phyloP scores from a whole-genome alignment of 1,140 invertebrate genomes.

The Drosophila nebulosa region DNA sequence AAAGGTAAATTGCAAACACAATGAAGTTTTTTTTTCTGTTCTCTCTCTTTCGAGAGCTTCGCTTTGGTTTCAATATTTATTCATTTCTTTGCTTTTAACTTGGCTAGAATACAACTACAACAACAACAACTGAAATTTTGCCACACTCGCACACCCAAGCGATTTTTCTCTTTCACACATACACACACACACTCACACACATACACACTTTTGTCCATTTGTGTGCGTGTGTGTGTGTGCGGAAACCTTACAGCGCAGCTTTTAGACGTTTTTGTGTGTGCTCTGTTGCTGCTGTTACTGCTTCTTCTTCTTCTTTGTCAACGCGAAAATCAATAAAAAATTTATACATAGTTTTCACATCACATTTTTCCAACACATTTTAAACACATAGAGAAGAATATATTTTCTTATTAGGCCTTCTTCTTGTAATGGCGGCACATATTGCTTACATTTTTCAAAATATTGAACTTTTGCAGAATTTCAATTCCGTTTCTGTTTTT shows the following conservation, averaged over 20 bases:
- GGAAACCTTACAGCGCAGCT: slow-evolving; percentile 76
- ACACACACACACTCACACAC: slow-evolving; percentile 10
- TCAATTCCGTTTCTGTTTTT: slow-evolving; percentile 29
- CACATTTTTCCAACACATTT: too few relatives aligned
- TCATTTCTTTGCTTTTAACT: slow-evolving; percentile 53
- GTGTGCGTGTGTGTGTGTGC: not conserved
- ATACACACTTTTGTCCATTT: not conserved
- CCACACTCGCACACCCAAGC: slow-evolving; percentile 23
- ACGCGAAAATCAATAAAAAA: slow-evolving; percentile 71
- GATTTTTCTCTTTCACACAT: slow-evolving; percentile 14
- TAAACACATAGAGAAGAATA: too few relatives aligned
- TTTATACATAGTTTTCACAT: slow-evolving; percentile 59
- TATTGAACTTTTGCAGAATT: slow-evolving; percentile 22
- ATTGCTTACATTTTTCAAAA: slow-evolving; percentile 50
- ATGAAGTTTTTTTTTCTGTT: slow-evolving; percentile 24
- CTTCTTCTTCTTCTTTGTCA: slow-evolving; percentile 53
- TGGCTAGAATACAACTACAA: slow-evolving; percentile 55
- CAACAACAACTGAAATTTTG: slow-evolving; percentile 68
- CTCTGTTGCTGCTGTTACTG: slow-evolving; percentile 63
- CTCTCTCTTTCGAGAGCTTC: slow-evolving; percentile 34
- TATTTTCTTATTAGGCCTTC: too few relatives aligned
- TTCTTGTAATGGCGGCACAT: not conserved
- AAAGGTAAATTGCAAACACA: slow-evolving; percentile 65
- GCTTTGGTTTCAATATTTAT: slow-evolving; percentile 21
- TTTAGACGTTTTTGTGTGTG: slow-evolving; percentile 29